These are phyloP conservation scores for Papilio polyxenes DNA, from an alignment of 1,140 invertebrate genomes.

Conservation along the genomic window DNA sequence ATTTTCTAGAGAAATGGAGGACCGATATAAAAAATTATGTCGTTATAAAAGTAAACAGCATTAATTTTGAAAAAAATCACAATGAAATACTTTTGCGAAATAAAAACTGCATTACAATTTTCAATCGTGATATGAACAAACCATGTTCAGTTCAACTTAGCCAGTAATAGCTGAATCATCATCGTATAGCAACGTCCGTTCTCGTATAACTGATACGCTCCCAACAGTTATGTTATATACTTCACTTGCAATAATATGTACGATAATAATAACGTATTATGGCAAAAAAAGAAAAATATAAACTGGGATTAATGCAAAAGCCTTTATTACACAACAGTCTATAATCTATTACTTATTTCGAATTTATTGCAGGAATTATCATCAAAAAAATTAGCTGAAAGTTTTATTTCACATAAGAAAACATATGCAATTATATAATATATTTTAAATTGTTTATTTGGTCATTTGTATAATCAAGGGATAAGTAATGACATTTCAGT, in stretches of 20 bases:
- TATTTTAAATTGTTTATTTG: background rate
- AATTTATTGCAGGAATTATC: too few species aligned
- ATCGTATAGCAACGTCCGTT: background rate
- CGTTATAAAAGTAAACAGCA: background rate
- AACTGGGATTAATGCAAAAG: background rate
- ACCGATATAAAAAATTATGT: too few species aligned
- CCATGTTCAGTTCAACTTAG: background rate
- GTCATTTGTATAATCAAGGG: background rate
- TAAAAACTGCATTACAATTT: background rate
- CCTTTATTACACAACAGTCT: too few species aligned
- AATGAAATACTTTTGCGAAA: background rate
- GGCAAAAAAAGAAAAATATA: background rate
- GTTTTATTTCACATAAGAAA: too few species aligned
- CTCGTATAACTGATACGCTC: background rate
- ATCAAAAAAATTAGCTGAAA: too few species aligned
- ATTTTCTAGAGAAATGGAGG: background rate
- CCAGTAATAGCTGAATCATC: conserved; percentile 13
- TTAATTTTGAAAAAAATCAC: background rate
- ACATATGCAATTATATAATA: too few species aligned
- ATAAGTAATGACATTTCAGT: background rate
- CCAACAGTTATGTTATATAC: background rate
- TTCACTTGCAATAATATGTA: background rate
- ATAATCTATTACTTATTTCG: too few species aligned
- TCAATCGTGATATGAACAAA: background rate
- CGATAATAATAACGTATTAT: background rate